Evolutionary conservation across 1,140 invertebrate genomes (phyloP).

Genomic region (Listronotus bonariensis): DNA sequence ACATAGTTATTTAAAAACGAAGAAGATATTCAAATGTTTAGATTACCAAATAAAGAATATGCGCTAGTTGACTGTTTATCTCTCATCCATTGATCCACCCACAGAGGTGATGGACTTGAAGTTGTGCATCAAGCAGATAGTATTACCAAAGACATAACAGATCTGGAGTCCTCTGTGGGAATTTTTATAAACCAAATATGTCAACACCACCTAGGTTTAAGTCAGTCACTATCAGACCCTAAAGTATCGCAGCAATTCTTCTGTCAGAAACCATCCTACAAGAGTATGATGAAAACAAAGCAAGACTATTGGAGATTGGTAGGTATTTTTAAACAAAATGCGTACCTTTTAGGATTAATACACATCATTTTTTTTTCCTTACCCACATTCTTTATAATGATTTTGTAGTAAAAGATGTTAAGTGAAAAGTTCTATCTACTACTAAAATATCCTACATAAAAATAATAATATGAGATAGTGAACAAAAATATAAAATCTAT

Average conservation of each 20-base stretch:
- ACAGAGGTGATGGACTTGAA: slow-evolving; percentile 2
- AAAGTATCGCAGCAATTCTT: no score
- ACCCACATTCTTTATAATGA: no score
- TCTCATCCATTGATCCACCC: neutral
- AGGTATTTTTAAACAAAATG: neutral
- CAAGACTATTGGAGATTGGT: slow-evolving; percentile 3
- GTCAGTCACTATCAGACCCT: slow-evolving; percentile 3
- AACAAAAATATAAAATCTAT: no score
- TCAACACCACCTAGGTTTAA: slow-evolving; percentile 19
- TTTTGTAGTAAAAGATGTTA: no score
- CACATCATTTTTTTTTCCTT: no score
- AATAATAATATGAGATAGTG: no score
- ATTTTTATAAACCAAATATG: slow-evolving; percentile 13
- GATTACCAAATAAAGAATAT: slow-evolving; percentile 7
- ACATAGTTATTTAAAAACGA: slow-evolving; percentile 3
- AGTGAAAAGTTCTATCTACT: no score
- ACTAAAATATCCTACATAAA: no score
- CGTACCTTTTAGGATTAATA: no score
- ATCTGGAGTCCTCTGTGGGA: slow-evolving; percentile 1
- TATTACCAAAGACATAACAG: neutral
- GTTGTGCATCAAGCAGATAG: neutral
- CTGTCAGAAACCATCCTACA: neutral
- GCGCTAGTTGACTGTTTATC: slow-evolving; percentile 9
- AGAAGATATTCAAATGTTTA: slow-evolving; percentile 8
- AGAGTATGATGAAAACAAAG: neutral